Conservation (phyloP, 2,113 vertebrate species). For the Hippoglossus stenolepis region DNA sequence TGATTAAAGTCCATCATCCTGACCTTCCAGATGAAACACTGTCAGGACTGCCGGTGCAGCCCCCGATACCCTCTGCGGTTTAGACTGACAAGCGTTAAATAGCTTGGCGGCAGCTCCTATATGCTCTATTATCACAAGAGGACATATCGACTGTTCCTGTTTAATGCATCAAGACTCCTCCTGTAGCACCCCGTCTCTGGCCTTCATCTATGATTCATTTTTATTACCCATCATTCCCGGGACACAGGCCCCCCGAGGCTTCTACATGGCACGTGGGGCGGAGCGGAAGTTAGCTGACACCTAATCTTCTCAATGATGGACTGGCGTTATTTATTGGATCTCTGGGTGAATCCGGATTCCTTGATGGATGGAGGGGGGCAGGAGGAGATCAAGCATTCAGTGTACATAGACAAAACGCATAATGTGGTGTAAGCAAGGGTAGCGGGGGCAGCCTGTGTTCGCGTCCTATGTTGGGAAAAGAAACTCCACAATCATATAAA, state of each 20-base stretch:
- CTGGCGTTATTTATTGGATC: slow-evolving; percentile 76
- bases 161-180: slow-evolving; percentile 82
- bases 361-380: slow-evolving; percentile 50
- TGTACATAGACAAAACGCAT: slow-evolving; percentile 70
- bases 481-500: slow-evolving; percentile 47
- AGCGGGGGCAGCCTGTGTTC: slow-evolving; percentile 22
- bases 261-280: slow-evolving; percentile 70
- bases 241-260: slow-evolving; percentile 77
- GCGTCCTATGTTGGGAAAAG: slow-evolving; percentile 28
- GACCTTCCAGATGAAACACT: slow-evolving; percentile 51
- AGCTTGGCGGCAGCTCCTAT: slow-evolving; percentile 75
- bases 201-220: slow-evolving; percentile 87
- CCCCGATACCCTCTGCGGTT: slow-evolving; percentile 52
- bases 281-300: slow-evolving; percentile 82
- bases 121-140: slow-evolving; percentile 85
- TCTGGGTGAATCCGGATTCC: slow-evolving; percentile 68
- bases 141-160: slow-evolving; percentile 84
- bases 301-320: slow-evolving; percentile 79
- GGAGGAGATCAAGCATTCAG: slow-evolving; percentile 57
- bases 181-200: slow-evolving; percentile 81
- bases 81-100: slow-evolving; percentile 84
- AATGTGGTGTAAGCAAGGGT: slow-evolving; percentile 57
- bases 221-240: slow-evolving; percentile 86
- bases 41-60: slow-evolving; percentile 33
- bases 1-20: slow-evolving; percentile 32